These are phyloP conservation scores for Eublepharis macularius DNA, from an alignment of 2,113 vertebrate genomes.

Conservation along the genomic window DNA sequence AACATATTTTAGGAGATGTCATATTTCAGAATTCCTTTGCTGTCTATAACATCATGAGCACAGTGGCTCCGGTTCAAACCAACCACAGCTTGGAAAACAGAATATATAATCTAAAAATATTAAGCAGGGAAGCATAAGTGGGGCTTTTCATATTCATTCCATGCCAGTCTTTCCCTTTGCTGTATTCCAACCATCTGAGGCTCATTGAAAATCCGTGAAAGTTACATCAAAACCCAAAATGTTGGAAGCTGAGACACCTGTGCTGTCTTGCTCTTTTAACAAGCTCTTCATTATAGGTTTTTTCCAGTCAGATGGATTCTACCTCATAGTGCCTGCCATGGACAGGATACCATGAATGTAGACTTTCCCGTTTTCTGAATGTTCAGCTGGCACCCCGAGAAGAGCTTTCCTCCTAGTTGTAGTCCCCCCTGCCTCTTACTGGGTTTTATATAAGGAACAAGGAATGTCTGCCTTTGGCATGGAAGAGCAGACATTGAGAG, in stretches of 20 bases:
- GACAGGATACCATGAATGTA: background rate
- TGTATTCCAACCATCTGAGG: conserved; percentile 34
- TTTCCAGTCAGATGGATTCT: background rate
- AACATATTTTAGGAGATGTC: conserved; percentile 64
- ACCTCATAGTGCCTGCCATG: rapidly evolving
- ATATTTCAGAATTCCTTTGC: conserved; percentile 62
- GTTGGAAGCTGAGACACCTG: background rate
- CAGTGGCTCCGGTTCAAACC: conserved; percentile 58
- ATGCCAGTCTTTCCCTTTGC: conserved; percentile 30
- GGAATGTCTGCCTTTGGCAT: too few species aligned
- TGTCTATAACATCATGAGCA: conserved; percentile 37
- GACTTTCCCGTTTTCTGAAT: background rate
- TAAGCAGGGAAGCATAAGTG: conserved; percentile 51
- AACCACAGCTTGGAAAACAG: conserved; percentile 59
- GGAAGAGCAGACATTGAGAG: too few species aligned
- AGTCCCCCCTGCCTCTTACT: background rate
- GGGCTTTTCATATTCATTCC: conserved; percentile 52
- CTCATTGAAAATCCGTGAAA: background rate
- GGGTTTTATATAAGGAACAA: too few species aligned
- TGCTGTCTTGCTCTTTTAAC: background rate
- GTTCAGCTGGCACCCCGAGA: background rate
- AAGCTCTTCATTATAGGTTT: background rate
- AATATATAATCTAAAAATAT: conserved; percentile 58
- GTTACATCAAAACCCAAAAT: background rate
- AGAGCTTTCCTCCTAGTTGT: background rate